phyloP scores from a whole-genome alignment of 1,140 invertebrate species.

The Pachyrhynchus sulphureomaculatus region DNA sequence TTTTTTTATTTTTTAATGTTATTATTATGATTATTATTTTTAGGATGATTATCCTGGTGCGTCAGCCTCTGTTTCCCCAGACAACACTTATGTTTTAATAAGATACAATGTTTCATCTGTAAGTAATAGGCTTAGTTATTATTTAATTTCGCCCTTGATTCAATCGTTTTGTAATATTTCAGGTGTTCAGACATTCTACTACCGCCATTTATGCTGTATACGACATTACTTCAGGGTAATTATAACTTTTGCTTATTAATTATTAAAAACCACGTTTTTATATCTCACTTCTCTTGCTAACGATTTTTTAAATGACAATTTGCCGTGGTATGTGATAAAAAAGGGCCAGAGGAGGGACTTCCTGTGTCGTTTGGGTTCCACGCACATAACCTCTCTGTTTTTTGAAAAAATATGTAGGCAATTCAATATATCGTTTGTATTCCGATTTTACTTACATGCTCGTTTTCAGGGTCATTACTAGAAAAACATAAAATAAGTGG shows the following conservation, averaged over 20 bases:
- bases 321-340: not conserved
- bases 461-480: too few relatives aligned
- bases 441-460: too few relatives aligned
- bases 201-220: slow-evolving; percentile 60
- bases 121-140: slow-evolving; percentile 42
- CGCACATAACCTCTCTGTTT: not conserved
- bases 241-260: slow-evolving; percentile 2
- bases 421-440: too few relatives aligned
- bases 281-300: not conserved
- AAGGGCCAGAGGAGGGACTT: not conserved
- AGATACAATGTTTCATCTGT: slow-evolving; percentile 55
- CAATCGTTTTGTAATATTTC: not conserved
- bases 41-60: slow-evolving; percentile 32
- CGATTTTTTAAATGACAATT: too few relatives aligned
- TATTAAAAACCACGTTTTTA: not conserved
- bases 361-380: not conserved
- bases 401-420: too few relatives aligned
- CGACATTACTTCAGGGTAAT: slow-evolving; percentile 56
- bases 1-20: slow-evolving; percentile 24
- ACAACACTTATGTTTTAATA: slow-evolving; percentile 53
- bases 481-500: too few relatives aligned
- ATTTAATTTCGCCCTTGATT: slow-evolving; percentile 31
- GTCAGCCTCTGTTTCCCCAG: slow-evolving; percentile 48
- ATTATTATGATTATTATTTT: slow-evolving; percentile 31
- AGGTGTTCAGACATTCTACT: slow-evolving; percentile 61